Evolutionary conservation across 2,113 vertebrate genomes (phyloP).

Genomic region (Cebus imitator): DNA sequence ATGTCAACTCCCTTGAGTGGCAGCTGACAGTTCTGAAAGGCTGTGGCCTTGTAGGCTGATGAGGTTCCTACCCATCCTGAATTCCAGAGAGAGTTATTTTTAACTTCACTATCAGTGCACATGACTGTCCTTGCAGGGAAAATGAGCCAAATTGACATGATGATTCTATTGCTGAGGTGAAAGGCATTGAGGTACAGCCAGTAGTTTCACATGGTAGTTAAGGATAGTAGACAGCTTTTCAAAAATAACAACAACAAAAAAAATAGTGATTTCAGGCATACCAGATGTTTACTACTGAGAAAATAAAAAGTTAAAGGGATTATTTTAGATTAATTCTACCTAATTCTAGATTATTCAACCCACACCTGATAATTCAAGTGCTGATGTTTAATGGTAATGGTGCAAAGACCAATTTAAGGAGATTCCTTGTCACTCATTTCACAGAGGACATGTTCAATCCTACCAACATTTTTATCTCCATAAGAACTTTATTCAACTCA

Average conservation of each 20-base stretch:
- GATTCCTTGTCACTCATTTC: neutral
- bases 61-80: neutral
- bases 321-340: neutral
- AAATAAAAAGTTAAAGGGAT: neutral
- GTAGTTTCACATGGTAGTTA: neutral
- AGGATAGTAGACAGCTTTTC: neutral
- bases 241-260: neutral
- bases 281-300: neutral
- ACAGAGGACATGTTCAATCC: neutral
- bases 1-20: slow-evolving; percentile 44
- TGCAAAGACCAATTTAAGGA: neutral
- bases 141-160: neutral
- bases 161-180: slow-evolving; percentile 22
- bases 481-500: slow-evolving; percentile 21
- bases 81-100: slow-evolving; percentile 65
- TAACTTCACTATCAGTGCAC: slow-evolving; percentile 43
- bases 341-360: neutral
- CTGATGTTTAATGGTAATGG: neutral
- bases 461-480: slow-evolving; percentile 19
- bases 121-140: slow-evolving; percentile 24
- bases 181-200: neutral
- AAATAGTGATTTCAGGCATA: neutral
- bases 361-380: neutral
- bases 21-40: slow-evolving; percentile 56
- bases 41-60: neutral